Percentiles rank a stretch among this genome's conserved stretches.
Conservation (phyloP, 2,888 invertebrate genomes). For the Allolobophora icterica region DNA sequence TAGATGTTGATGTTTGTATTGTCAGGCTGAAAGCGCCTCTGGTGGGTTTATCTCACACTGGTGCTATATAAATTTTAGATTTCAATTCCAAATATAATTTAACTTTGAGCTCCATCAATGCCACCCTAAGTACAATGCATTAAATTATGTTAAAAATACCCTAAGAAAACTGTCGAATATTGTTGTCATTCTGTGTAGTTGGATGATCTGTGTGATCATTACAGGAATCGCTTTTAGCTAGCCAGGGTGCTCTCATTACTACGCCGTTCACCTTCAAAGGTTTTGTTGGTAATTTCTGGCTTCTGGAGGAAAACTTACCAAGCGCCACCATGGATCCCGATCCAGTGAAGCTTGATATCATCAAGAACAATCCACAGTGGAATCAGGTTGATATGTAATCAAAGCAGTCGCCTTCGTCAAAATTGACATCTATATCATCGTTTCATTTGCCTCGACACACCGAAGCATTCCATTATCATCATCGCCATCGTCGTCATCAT, state of each 20-base stretch:
- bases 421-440: too few relatives aligned
- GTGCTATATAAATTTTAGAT: not conserved
- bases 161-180: not conserved
- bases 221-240: conserved; percentile 46
- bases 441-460: too few relatives aligned
- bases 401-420: not conserved
- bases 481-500: too few relatives aligned
- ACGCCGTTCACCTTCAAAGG: conserved; percentile 53
- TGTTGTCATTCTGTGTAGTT: not conserved
- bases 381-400: conserved; percentile 13
- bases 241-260: conserved; percentile 41
- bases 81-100: not conserved
- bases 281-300: conserved; percentile 49
- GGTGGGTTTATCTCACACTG: not conserved
- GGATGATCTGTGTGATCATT: not conserved
- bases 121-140: not conserved
- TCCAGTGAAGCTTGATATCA: conserved; percentile 42
- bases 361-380: conserved; percentile 28
- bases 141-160: not conserved
- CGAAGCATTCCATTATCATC: too few relatives aligned
- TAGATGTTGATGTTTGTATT: not conserved
- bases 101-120: not conserved
- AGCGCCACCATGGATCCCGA: conserved; percentile 53
- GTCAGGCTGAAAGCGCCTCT: too few relatives aligned
- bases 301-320: conserved; percentile 50